Evolutionary conservation across 2,797 vertebrate genomes (phyloP), one percentile per base, ranked within the genome.

Genomic region (Lepus oiostolus): DNA sequence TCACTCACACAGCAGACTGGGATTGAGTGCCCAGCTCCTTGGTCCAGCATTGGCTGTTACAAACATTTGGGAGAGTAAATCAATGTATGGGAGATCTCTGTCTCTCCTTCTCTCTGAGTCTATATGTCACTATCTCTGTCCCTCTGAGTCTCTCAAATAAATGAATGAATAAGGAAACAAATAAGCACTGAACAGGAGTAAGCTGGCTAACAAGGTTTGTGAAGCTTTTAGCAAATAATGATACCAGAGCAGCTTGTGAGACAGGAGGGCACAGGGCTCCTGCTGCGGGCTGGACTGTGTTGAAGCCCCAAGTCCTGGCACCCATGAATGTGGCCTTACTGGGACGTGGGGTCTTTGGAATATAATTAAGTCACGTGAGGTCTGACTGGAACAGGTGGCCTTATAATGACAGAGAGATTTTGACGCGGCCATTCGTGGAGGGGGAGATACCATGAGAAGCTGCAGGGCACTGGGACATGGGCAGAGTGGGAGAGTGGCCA

Each of bases 371-470:
- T 63, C 67, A 54, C 42, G 9, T 0, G 17, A 62, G 67, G 24
- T 9, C 50, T 28, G 3, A 5, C 32, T 30, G 52, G 24, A 67
- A 60, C 4, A 21, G 52, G 19, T 24, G 21, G 24, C 12, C 47
- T 91, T 42, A 4, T 4, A 30, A 52, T 24, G 67, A 54, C 24
- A 77, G 42, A n/a, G 68, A 68, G 50, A 22, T 14, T 50, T 12
- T 24, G 38, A 26, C 47, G 42, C 19, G 21, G 32, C 28, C 21
- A 32, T 21, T 7, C 79, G 19, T 58, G 4, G 54, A 52, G 30
- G 71, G 47, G 47, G 38, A 79, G 16, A 28, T 0, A 0, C 28
- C 12, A 1, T 2, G n/a, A 13, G 76, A n/a, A 13, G n/a, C 1
- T 28, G 9, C 28, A 8, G 86, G n/a, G n/a, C 7, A 30, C 7